Conservation (phyloP, 2,797 vertebrate genomes). For the Halcyon smyrnensis region DNA sequence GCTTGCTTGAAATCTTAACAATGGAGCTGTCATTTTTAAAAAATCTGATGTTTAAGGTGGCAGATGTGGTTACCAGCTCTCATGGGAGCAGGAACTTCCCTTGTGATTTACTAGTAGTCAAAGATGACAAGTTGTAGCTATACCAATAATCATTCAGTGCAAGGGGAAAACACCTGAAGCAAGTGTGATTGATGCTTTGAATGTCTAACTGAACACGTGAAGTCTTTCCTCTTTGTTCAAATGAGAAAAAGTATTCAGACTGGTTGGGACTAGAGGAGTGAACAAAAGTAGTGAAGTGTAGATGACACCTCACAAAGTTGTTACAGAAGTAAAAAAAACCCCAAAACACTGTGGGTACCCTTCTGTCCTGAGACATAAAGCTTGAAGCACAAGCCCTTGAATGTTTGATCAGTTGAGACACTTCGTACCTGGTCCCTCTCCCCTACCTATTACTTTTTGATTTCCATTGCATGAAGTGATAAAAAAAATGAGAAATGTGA, state of each 20-base stretch:
- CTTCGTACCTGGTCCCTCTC: background rate
- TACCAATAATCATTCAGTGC: background rate
- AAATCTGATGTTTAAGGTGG: background rate
- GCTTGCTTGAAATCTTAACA: background rate
- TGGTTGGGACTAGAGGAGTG: background rate
- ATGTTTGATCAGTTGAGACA: background rate
- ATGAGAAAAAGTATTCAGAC: background rate
- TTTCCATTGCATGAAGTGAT: background rate
- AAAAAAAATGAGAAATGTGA: background rate
- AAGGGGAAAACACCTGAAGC: background rate
- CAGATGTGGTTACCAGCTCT: background rate
- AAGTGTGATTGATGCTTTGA: background rate
- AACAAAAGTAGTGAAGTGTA: background rate
- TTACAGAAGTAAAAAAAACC: background rate
- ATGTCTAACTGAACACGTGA: rapidly evolving
- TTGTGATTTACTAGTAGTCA: background rate
- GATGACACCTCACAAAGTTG: background rate
- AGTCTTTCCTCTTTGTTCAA: background rate
- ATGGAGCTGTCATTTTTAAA: background rate
- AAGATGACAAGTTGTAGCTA: background rate
- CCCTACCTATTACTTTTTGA: background rate
- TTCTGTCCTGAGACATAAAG: background rate
- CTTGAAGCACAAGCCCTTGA: background rate
- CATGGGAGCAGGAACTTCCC: background rate
- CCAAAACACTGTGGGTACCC: background rate